Evolutionary conservation across 92 coral and sea anemone genomes (phyloP).

Genomic region (Blastomussa wellsi): DNA sequence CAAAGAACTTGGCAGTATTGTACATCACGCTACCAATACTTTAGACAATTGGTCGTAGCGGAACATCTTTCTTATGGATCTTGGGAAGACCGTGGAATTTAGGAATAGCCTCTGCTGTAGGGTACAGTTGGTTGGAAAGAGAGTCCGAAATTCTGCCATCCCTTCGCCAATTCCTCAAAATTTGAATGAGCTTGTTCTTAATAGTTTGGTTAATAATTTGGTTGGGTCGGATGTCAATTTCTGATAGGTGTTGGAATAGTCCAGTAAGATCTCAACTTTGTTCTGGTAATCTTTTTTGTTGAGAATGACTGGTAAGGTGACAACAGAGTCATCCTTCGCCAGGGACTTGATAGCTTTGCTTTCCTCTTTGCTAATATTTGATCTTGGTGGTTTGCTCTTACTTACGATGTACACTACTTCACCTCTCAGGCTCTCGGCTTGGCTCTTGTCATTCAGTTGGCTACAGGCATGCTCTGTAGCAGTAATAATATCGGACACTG

Average conservation of each 20-base stretch:
- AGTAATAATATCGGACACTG: conserved; percentile 18
- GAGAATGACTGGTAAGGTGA: conserved; percentile 31
- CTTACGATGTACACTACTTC: conserved; percentile 33
- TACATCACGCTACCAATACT: conserved; percentile 37
- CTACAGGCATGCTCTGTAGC: conserved; percentile 42
- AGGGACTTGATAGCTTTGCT: conserved; percentile 34
- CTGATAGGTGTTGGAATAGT: too few species aligned
- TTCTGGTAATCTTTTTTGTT: conserved; percentile 26
- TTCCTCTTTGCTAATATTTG: conserved; percentile 39
- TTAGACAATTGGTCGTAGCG: conserved; percentile 41
- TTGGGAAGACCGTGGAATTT: conserved; percentile 45
- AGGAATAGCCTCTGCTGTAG: conserved; percentile 41
- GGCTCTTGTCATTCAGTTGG: conserved; percentile 30
- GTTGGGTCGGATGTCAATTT: conserved; percentile 7
- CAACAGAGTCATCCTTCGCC: conserved; percentile 22
- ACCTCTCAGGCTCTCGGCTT: conserved; percentile 38
- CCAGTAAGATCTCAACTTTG: conserved; percentile 3
- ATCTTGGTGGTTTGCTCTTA: conserved; percentile 39
- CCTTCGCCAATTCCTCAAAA: conserved; percentile 21
- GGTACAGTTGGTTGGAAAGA: too few species aligned
- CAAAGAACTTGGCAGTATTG: conserved; percentile 36
- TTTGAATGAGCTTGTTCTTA: conserved; percentile 38
- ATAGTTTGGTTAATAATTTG: conserved; percentile 12
- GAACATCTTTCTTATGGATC: conserved; percentile 30
- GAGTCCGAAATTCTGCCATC: conserved; percentile 1